Percentiles rank a stretch among this genome's conserved stretches.
phyloP scores from a whole-genome alignment of 2,797 vertebrate species.

The Trachops cirrhosus region DNA sequence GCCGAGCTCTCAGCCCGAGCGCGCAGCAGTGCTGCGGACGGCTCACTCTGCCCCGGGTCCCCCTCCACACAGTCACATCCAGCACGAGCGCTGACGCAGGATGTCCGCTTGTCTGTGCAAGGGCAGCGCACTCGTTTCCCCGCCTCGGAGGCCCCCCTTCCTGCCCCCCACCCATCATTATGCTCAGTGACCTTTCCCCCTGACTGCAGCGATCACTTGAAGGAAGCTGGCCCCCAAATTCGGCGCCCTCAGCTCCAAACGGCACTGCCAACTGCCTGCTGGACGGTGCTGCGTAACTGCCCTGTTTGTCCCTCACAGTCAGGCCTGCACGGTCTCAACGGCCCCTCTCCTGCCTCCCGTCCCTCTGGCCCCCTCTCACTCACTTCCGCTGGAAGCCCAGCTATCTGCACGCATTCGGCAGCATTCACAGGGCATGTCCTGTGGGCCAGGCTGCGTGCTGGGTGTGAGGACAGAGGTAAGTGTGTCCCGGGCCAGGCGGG shows the following conservation, averaged over 20 bases:
- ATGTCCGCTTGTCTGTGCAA: accelerated
- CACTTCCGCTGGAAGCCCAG: neutral
- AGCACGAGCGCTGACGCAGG: neutral
- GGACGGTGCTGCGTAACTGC: accelerated
- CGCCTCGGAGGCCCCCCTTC: neutral
- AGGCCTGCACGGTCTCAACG: neutral
- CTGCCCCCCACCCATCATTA: neutral
- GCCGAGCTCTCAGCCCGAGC: neutral
- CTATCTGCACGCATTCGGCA: neutral
- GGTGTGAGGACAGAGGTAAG: neutral
- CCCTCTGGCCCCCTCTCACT: neutral
- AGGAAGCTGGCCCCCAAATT: neutral
- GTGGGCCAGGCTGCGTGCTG: neutral
- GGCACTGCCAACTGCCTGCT: accelerated
- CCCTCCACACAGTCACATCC: accelerated
- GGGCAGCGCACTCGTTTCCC: neutral
- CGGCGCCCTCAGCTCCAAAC: too few species aligned
- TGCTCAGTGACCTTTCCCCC: neutral
- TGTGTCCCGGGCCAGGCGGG: accelerated
- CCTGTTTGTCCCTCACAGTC: neutral
- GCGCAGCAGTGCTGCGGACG: accelerated
- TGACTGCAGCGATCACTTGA: neutral
- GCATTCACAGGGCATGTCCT: neutral
- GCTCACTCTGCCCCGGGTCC: neutral
- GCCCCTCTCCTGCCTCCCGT: accelerated